Evolutionary conservation across 2,113 vertebrate genomes (phyloP).

Genomic region (Rana temporaria): DNA sequence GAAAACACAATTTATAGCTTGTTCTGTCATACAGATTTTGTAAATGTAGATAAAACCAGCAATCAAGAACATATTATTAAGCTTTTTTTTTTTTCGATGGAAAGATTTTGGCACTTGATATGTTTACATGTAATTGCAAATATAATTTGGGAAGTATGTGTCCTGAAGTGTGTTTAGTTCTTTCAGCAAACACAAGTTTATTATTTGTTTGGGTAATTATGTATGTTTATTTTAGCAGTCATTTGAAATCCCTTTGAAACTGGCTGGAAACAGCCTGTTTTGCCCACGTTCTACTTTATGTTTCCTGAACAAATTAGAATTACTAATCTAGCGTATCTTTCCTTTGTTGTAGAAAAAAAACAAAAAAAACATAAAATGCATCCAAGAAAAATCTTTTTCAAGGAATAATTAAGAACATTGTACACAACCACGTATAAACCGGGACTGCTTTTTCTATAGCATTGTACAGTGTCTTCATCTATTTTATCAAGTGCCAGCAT

Average conservation of each 20-base stretch:
- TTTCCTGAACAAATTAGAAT: slow-evolving; percentile 36
- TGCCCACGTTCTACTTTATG: slow-evolving; percentile 6
- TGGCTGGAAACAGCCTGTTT: neutral
- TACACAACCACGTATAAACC: neutral
- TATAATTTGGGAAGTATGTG: slow-evolving; percentile 30
- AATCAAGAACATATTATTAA: slow-evolving; percentile 20
- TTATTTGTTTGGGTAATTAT: slow-evolving; percentile 43
- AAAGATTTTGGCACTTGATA: slow-evolving; percentile 1
- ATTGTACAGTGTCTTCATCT: too few species aligned
- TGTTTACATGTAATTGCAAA: slow-evolving; percentile 23
- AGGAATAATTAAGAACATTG: slow-evolving; percentile 4
- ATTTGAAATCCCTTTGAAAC: slow-evolving; percentile 29
- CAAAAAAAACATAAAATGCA: neutral
- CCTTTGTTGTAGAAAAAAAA: neutral
- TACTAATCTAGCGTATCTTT: slow-evolving; percentile 17
- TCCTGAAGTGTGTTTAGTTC: neutral
- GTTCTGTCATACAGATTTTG: neutral
- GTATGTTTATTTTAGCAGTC: slow-evolving; percentile 23
- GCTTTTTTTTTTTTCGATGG: neutral
- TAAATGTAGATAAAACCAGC: slow-evolving; percentile 5
- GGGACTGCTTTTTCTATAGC: too few species aligned
- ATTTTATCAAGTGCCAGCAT: too few species aligned
- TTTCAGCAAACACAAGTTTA: neutral
- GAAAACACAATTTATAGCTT: neutral
- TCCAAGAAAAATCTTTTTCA: neutral